These are phyloP conservation scores for Orthonychiurus folsomi DNA, from an alignment of 2,888 invertebrate species.

Conservation along the genomic window DNA sequence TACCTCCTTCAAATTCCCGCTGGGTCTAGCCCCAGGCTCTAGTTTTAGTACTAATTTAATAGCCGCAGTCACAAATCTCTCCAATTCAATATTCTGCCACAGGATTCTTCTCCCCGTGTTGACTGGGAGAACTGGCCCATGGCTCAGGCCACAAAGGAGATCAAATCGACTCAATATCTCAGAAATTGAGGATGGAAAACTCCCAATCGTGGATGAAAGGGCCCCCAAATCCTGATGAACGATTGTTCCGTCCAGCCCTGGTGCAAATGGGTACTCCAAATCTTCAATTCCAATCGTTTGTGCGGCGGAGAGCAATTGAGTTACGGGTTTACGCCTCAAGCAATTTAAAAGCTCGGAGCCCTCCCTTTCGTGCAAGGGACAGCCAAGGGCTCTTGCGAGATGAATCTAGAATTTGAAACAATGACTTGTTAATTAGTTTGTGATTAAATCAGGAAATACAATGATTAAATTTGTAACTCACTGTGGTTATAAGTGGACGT, in stretches of 20 bases:
- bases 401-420: constrained; percentile 32
- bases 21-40: constrained; percentile 33
- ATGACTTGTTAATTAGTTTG: too few species aligned
- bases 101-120: constrained; percentile 20
- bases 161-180: constrained; percentile 32
- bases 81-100: constrained; percentile 30
- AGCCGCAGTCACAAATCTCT: constrained; percentile 34
- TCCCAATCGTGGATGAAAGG: too few species aligned
- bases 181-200: too few species aligned
- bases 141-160: constrained; percentile 34
- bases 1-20: constrained; percentile 30
- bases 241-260: constrained; percentile 32
- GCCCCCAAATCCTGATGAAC: constrained; percentile 31
- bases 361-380: constrained; percentile 29
- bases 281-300: constrained; percentile 34
- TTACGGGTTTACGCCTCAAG: constrained; percentile 24
- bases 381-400: constrained; percentile 31
- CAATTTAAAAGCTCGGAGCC: constrained; percentile 32
- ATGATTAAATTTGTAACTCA: constrained; percentile 16
- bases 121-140: constrained; percentile 31
- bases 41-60: constrained; percentile 33
- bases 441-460: constrained; percentile 1
- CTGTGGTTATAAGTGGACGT: constrained; percentile 36
- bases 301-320: constrained; percentile 29
- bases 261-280: constrained; percentile 33